These are phyloP conservation scores for Butastur rufipennis DNA, from an alignment of 2,113 vertebrate species.

Conservation along the genomic window DNA sequence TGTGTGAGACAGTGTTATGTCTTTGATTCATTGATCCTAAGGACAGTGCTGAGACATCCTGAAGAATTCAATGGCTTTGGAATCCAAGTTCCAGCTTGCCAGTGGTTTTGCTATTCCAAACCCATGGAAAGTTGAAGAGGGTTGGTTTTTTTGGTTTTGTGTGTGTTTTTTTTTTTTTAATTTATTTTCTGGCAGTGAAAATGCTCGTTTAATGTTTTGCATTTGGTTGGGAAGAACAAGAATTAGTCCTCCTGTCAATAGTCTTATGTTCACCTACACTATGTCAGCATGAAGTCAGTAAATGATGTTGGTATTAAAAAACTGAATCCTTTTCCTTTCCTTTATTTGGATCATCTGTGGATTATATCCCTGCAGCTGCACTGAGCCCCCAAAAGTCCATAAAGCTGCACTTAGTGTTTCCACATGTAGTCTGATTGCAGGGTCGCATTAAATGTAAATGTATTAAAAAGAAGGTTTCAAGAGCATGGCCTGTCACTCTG, in stretches of 20 bases:
- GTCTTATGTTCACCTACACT: background rate
- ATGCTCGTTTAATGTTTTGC: background rate
- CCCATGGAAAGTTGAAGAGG: background rate
- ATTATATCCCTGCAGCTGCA: background rate
- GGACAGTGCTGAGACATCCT: background rate
- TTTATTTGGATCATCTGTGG: background rate
- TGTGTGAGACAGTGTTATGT: background rate
- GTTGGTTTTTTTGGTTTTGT: rapidly evolving
- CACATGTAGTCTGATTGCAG: background rate
- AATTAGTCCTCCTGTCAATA: background rate
- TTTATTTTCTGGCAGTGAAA: background rate
- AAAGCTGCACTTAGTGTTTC: background rate
- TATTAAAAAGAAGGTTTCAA: background rate
- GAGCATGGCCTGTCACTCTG: background rate
- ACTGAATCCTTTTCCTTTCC: background rate
- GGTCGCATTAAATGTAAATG: background rate
- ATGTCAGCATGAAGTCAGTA: background rate
- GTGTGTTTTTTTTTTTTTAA: too few species aligned
- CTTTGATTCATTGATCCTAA: conserved; percentile 37
- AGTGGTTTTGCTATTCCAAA: background rate
- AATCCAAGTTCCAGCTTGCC: background rate
- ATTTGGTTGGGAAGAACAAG: background rate
- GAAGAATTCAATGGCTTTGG: background rate
- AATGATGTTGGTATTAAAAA: background rate
- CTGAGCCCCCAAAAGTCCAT: background rate